Evolutionary conservation across 2,113 vertebrate genomes (phyloP).

Genomic region (Rhabdomys dilectus): DNA sequence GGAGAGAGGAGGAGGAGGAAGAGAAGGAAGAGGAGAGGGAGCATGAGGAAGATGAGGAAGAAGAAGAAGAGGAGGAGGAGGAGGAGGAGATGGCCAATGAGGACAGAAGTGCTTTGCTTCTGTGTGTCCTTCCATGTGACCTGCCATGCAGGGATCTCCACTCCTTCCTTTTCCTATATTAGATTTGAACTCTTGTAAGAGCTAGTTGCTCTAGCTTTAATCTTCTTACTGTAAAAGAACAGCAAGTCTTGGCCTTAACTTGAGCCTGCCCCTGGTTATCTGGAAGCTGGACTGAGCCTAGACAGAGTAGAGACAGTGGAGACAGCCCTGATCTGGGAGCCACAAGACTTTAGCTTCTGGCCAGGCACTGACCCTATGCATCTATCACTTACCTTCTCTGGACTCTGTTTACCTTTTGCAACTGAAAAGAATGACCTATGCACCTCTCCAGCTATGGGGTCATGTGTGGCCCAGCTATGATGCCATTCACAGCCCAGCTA

Average conservation of each 20-base stretch:
- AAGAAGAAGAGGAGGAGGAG: no score
- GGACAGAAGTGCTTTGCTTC: neutral
- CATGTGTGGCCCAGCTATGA: neutral
- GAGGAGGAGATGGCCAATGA: neutral
- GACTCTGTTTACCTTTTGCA: neutral
- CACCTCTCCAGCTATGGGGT: neutral
- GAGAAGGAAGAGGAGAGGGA: no score
- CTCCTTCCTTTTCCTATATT: neutral
- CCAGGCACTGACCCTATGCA: neutral
- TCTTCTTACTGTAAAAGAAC: conserved; percentile 24
- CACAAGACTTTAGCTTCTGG: neutral
- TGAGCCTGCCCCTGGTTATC: neutral
- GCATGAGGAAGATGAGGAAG: no score
- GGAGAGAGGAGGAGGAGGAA: no score
- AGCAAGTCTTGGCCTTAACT: neutral
- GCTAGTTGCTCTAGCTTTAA: conserved; percentile 35
- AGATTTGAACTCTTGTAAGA: conserved; percentile 39
- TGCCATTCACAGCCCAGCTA: no score
- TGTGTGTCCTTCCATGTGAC: neutral
- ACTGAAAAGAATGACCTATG: neutral
- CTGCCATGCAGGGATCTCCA: neutral
- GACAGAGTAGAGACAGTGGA: neutral
- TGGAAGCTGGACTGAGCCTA: neutral
- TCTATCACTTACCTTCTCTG: neutral
- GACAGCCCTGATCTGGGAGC: neutral